Base-by-base conservation (phyloP, 2,113 vertebrate species). In the Vulpes lagopus region DNA sequence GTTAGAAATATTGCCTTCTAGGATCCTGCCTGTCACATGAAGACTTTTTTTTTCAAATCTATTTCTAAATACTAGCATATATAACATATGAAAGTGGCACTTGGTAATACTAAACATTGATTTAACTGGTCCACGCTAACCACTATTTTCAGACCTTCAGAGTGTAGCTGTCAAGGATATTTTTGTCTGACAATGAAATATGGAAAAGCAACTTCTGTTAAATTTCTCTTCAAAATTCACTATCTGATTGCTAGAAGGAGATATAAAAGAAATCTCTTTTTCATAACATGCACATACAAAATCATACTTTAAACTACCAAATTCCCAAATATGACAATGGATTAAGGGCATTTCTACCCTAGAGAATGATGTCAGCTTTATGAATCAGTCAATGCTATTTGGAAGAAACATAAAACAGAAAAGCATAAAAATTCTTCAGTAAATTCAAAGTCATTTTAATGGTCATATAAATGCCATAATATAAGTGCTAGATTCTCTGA, bases 101-200 rank as follows among this genome's bases (percentile, higher is more conserved):
- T 23, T 25, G 25, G 30, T 78, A 86, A 89, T 69, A 74, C 1
- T 27, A 89, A 91, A 43, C 2, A 22, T 78, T 62, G 53, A 57
- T 74, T 74, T 80, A 60, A 91, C 92, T 65, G 35, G 19, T 85
- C 30, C 53, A 88, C 1, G 2, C 25, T 89, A 96, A 85, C 6
- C 32, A 80, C n/a, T 87, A 51, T 35, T 94, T 93, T 55, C 14
- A 92, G 35, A 38, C 14, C 49, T 92, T 74, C 27, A 17, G 4
- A 93, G 17, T 35, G 10, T 22, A 84, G 30, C 32, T 88, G 49
- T 94, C 80, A 76, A 74, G 6, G 35, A 60, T 85, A 91, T 78
- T 98, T 95, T 16, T n/a, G 57, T 71, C 22, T 97, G 38, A 96
- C 23, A 65, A n/a, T 89, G 51, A 95, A 96, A 87, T 85, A 96